Percentiles rank a stretch among this genome's conserved stretches.
Conservation (phyloP, 1,140 invertebrate genomes). For the Brachionus sp. region DNA sequence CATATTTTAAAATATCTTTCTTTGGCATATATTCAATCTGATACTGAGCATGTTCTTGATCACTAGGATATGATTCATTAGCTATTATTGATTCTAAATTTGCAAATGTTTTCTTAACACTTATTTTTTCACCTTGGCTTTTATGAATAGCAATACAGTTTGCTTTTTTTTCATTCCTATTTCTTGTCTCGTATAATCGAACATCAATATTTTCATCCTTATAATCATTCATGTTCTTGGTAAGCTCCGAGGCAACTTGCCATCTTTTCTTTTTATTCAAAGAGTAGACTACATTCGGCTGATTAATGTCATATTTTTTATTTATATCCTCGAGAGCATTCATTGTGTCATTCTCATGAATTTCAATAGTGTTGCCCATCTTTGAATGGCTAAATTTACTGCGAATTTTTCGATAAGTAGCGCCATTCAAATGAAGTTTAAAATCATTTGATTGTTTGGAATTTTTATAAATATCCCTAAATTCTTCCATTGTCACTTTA, state of each 20-base stretch:
- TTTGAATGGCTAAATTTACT: background rate
- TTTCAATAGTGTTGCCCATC: background rate
- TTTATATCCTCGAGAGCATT: constrained; percentile 3
- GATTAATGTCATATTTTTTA: background rate
- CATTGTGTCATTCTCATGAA: constrained; percentile 3
- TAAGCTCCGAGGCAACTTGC: background rate
- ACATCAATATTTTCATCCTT: constrained; percentile 24
- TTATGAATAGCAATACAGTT: constrained; percentile 22
- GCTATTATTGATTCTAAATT: constrained; percentile 23
- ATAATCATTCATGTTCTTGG: background rate
- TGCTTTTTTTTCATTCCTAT: constrained; percentile 32
- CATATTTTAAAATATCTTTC: constrained; percentile 20
- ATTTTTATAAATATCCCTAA: constrained; percentile 4
- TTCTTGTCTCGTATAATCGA: background rate
- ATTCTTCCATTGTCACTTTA: background rate
- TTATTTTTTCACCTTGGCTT: constrained; percentile 1
- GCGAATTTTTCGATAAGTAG: background rate
- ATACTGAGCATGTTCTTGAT: background rate
- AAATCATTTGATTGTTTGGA: background rate
- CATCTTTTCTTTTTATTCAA: constrained; percentile 38
- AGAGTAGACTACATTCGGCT: background rate
- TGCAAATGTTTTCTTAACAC: constrained; percentile 16
- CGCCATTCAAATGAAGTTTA: background rate
- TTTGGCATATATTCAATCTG: constrained; percentile 15
- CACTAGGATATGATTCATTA: background rate